Evolutionary conservation across 2,888 invertebrate genomes (phyloP), one percentile per base, ranked within the genome.

Genomic region (Baronia brevicornis): DNA sequence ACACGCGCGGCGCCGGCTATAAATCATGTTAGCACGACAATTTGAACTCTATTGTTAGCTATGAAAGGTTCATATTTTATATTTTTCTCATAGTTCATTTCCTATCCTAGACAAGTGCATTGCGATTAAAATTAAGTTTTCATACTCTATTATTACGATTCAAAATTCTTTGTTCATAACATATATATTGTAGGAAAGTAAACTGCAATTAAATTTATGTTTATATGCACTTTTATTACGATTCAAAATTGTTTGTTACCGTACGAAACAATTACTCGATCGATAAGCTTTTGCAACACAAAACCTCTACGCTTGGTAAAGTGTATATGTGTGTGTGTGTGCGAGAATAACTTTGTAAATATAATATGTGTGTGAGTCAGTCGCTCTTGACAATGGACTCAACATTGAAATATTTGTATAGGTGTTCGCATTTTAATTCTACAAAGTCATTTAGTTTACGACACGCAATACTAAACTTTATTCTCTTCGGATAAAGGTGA

Each of bases 271-370:
- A n/a, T n/a, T n/a, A n/a, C n/a, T n/a, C n/a, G n/a, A n/a, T 23
- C 36, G 38, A 43, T 34, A 40, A 28, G 24, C 39, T 51, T n/a
- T n/a, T 36, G 51, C 25, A 51, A 60, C 69, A 57, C 70, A 54
- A 70, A 67, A 71, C 70, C 70, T 70, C 61, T 42, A 54, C 61
- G 32, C 20, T 18, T 38, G 25, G 35, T 37, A 33, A 34, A 41
- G 19, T 26, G 10, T 22, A 21, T 5, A 23, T 24, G 28, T 28
- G 33, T 34, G 22, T n/a, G n/a, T n/a, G n/a, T n/a, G n/a, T n/a
- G n/a, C n/a, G n/a, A n/a, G n/a, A n/a, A n/a, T n/a, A n/a, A n/a
- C 15, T 13, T 3, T 29, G 21, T 38, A 31, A 10, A 33, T 15
- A 20, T 6, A 34, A 24, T 25, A 30, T 15, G 25, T 13, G 7